phyloP scores from a whole-genome alignment of 2,888 invertebrate genomes.

The Ophion obscuratus region DNA sequence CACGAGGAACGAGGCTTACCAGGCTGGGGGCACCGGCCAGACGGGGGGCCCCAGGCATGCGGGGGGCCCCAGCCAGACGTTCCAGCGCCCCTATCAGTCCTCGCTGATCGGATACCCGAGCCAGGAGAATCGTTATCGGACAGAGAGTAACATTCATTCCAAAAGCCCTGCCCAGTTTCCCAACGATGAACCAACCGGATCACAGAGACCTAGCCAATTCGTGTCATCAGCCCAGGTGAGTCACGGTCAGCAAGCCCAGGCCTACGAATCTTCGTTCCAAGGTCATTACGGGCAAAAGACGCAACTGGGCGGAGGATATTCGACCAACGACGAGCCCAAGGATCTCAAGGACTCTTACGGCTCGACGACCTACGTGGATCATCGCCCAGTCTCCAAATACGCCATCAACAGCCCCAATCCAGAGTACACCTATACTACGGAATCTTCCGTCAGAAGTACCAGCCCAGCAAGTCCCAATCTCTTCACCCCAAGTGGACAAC shows the following conservation, averaged over 20 bases:
- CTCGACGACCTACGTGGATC: slow-evolving; percentile 38
- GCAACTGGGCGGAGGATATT: background rate
- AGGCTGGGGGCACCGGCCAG: background rate
- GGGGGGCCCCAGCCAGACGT: background rate
- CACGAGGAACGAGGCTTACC: slow-evolving; percentile 32
- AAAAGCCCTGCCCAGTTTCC: slow-evolving; percentile 81
- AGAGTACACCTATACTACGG: slow-evolving; percentile 74
- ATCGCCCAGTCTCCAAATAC: slow-evolving; percentile 72
- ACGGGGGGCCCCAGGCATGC: background rate
- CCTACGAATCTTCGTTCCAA: slow-evolving; percentile 64
- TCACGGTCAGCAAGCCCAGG: slow-evolving; percentile 34
- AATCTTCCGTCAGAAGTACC: slow-evolving; percentile 57
- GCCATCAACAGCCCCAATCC: slow-evolving; percentile 76
- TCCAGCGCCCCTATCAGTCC: slow-evolving; percentile 34
- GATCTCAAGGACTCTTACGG: slow-evolving; percentile 36
- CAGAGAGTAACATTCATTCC: slow-evolving; percentile 73
- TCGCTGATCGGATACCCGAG: slow-evolving; percentile 1
- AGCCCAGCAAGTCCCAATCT: slow-evolving; percentile 56
- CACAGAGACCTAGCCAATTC: slow-evolving; percentile 69
- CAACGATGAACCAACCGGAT: slow-evolving; percentile 64
- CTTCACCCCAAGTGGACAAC: slow-evolving; percentile 68
- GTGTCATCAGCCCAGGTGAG: slow-evolving; percentile 70
- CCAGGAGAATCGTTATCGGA: slow-evolving; percentile 17
- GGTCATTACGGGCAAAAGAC: slow-evolving; percentile 64
- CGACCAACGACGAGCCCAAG: slow-evolving; percentile 12